These are phyloP conservation scores for Fistularia tabacaria DNA, from an alignment of 2,797 vertebrate genomes.

Conservation along the genomic window DNA sequence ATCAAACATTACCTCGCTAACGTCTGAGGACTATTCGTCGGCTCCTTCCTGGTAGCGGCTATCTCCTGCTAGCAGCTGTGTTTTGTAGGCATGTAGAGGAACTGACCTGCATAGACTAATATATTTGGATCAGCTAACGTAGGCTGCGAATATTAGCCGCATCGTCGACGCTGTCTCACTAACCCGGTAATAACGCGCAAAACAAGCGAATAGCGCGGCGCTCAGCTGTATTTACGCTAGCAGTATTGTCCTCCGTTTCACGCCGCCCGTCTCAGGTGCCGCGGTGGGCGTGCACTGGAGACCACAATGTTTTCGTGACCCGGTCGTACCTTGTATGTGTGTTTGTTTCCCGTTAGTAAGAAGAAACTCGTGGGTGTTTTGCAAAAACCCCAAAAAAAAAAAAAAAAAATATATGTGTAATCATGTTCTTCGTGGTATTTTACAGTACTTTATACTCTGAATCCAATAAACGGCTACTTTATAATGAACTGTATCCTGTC, in stretches of 20 bases:
- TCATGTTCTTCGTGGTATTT: constrained; percentile 66
- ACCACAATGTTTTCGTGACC: constrained; percentile 3
- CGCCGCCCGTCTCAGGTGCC: no score
- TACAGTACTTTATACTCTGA: constrained; percentile 62
- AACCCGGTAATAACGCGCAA: constrained; percentile 20
- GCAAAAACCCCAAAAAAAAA: no score
- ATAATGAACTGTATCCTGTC: not conserved
- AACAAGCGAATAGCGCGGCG: constrained; percentile 28
- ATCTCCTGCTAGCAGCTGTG: constrained; percentile 1
- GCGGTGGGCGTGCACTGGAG: no score
- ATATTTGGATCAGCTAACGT: constrained; percentile 70
- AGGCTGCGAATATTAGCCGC: constrained; percentile 3
- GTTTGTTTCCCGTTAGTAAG: constrained; percentile 32
- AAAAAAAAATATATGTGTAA: no score
- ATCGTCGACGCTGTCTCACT: constrained; percentile 41
- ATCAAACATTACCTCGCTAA: no score
- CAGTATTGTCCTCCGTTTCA: not conserved
- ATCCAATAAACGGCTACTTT: constrained; percentile 40
- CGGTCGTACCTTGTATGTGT: constrained; percentile 14
- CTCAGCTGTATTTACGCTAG: constrained; percentile 3
- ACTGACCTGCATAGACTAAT: constrained; percentile 72
- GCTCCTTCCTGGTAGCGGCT: constrained; percentile 9
- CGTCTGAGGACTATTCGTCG: constrained; percentile 1
- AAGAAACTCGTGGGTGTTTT: not conserved
- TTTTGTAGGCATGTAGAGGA: constrained; percentile 26